Percentiles rank a stretch among this genome's conserved stretches.
phyloP scores from a whole-genome alignment of 2,797 vertebrate genomes.

The Discoglossus pictus region DNA sequence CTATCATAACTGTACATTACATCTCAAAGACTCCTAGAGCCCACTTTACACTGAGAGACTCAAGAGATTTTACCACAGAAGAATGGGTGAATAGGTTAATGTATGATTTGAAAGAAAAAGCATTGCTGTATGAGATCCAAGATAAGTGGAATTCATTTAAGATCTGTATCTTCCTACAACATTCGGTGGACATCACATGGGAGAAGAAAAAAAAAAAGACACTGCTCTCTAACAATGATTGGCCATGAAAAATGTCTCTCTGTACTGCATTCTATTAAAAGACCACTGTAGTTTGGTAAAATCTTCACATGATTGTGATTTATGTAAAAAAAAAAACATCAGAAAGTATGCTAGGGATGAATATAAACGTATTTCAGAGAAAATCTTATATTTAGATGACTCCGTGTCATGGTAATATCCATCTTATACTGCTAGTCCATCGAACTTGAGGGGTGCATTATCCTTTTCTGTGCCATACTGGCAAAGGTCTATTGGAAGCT shows the following conservation, averaged over 20 bases:
- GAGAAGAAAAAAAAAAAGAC: slow-evolving; percentile 10
- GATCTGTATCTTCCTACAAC: slow-evolving; percentile 35
- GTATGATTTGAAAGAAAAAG: slow-evolving; percentile 20
- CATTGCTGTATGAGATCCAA: slow-evolving; percentile 29
- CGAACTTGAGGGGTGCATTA: too few species aligned
- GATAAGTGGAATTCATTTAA: slow-evolving; percentile 34
- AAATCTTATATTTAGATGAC: too few species aligned
- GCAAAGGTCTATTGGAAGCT: too few species aligned
- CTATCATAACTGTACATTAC: slow-evolving; percentile 27
- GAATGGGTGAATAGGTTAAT: slow-evolving; percentile 27
- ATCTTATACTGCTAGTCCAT: too few species aligned
- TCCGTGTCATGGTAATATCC: too few species aligned
- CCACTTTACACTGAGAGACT: background rate
- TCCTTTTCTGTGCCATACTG: too few species aligned
- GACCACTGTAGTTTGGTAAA: too few species aligned
- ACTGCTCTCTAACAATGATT: slow-evolving; percentile 1
- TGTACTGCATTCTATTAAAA: too few species aligned
- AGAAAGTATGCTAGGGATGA: background rate
- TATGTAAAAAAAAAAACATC: too few species aligned
- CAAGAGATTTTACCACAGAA: slow-evolving; percentile 1
- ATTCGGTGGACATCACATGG: slow-evolving; percentile 16
- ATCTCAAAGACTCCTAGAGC: slow-evolving; percentile 12
- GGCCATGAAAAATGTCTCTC: slow-evolving; percentile 17
- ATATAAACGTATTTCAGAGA: too few species aligned
- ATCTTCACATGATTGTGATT: too few species aligned